Base-by-base conservation (phyloP, 2,888 invertebrate species). In the Scaptomyza polygonia region DNA sequence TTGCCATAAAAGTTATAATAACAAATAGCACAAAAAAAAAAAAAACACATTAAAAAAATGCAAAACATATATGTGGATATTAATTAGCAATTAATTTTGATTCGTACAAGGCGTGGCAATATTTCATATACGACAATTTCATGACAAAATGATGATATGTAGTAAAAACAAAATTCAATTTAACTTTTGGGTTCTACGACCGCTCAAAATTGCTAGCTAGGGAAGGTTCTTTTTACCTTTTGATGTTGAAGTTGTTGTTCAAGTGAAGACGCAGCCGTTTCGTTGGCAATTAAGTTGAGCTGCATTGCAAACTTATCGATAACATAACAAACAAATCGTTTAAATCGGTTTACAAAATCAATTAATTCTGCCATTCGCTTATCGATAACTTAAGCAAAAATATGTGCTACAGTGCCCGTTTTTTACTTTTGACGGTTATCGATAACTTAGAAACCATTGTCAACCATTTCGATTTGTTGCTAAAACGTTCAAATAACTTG, bases 1-100 rank as follows among this genome's bases (percentile, higher is more conserved):
- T n/a, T n/a, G 54, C 9, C 30, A 39, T 18, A 51, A 64, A 59
- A 79, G 29, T 48, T 52, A 63, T 61, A 54, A 65, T 67, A 54
- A 64, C 61, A 48, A 51, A 32, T 27, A 27, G 36, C 61, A 48
- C n/a, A n/a, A n/a, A n/a, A n/a, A n/a, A n/a, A n/a, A n/a, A n/a
- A n/a, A 36, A 36, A 9, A 8, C 45, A 5, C 45, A 54, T 40
- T n/a, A n/a, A n/a, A 25, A 36, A 54, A 67, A 36, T 34, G 6
- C n/a, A n/a, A 12, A 32, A 34, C 54, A 47, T 55, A 62, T 25
- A 25, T 25, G 4, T 25, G 5, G 25, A 47, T 66, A 79, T 82
- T 68, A 74, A 68, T 57, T 63, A 61, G 44, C 79, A 79, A 75
- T 82, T 79, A 64, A 68, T 63, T 48, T 30, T 16, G 58, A 45